These are phyloP conservation scores for Cydia strobilella DNA, from an alignment of 1,140 invertebrate species.

Conservation along the genomic window DNA sequence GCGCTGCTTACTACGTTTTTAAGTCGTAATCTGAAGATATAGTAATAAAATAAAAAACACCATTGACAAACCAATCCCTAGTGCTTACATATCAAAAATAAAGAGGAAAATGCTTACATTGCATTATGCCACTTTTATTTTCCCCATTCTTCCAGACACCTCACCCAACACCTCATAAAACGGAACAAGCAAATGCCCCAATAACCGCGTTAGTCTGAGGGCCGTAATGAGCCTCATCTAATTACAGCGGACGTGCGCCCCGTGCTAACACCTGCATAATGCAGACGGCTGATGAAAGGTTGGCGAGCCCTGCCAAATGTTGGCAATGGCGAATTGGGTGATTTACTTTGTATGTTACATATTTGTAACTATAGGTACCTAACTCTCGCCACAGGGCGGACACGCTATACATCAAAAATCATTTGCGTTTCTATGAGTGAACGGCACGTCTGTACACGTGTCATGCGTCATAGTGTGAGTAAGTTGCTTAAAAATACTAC, in stretches of 20 bases:
- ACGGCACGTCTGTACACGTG: too few relatives aligned
- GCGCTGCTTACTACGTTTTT: too few relatives aligned
- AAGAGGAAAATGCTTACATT: not conserved
- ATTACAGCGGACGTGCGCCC: slow-evolving; percentile 26
- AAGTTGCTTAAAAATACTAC: too few relatives aligned
- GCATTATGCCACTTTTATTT: not conserved
- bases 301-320: slow-evolving; percentile 24
- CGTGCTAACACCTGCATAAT: slow-evolving; percentile 30
- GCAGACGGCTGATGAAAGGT: slow-evolving; percentile 21
- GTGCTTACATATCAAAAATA: not conserved
- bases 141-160: slow-evolving; percentile 1
- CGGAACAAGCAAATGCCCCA: slow-evolving; percentile 3
- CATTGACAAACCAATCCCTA: not conserved
- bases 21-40: too few relatives aligned
- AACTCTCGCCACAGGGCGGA: too few relatives aligned
- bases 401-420: too few relatives aligned
- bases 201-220: slow-evolving; percentile 17
- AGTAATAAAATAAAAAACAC: not conserved
- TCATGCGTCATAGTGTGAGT: too few relatives aligned
- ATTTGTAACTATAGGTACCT: too few relatives aligned
- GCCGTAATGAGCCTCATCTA: slow-evolving; percentile 32
- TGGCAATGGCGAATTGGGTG: not conserved
- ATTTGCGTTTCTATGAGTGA: too few relatives aligned
- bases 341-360: too few relatives aligned
- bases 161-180: not conserved